Base-by-base conservation (phyloP, 2,113 vertebrate genomes). In the Glaucomys volans region DNA sequence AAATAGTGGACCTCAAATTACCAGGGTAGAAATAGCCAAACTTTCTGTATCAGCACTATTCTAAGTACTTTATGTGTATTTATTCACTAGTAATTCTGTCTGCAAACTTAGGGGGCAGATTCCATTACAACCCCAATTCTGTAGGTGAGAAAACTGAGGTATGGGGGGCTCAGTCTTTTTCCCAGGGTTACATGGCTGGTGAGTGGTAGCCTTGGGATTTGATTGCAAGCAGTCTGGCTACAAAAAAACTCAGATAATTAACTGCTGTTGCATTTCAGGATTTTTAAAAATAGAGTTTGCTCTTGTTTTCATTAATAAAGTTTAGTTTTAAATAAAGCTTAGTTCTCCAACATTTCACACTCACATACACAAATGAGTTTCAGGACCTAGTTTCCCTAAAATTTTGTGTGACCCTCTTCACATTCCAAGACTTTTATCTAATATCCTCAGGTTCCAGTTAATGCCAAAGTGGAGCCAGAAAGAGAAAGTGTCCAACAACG, bases 221-320 rank as follows among this genome's bases (percentile, higher is more conserved):
- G 37, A 91, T 47, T 28, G 54, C 40, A 66, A 52, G 54, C 11
- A 47, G 12, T 37, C 62, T 95, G 67, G 37, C 44, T 81, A 44
- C n/a, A 40, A 32, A 10, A 6, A 8, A 35, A 18, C 47, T 71
- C 54, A 24, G 28, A 8, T 62, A 52, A 75, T 62, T 67, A 75
- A 69, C 2, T 37, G 16, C 18, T 77, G 4, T 91, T 26, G 28
- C 26, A n/a, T 84, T 91, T 69, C 32, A 35, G 30, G 13, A 30
- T 57, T 62, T 52, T 50, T 67, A 16, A 17, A 47, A 75, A 67
- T 52, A 86, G n/a, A 92, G 80, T n/a, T 89, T 79, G 35, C 44
- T 76, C 4, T 81, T 94, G 54, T 12, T 91, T 89, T 88, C 66
- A 54, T 92, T 75, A 54, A 86, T 86, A 82, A 47, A 62, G 28